phyloP scores from a whole-genome alignment of 2,113 vertebrate genomes.

The Nyctereutes procyonoides region DNA sequence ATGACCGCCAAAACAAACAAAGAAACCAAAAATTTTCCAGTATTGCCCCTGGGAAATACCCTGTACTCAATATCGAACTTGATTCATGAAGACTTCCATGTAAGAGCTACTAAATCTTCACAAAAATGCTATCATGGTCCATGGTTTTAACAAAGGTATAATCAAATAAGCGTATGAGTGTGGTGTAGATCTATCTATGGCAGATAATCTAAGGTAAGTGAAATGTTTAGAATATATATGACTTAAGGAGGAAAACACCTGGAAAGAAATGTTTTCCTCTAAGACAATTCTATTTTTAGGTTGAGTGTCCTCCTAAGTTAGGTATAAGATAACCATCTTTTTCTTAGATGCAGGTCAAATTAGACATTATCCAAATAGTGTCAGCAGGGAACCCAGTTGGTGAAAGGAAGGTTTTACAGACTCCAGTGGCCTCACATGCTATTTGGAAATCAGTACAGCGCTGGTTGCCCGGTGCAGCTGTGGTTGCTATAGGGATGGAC shows the following conservation, averaged over 20 bases:
- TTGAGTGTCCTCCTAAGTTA: neutral
- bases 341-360: slow-evolving; percentile 62
- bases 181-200: neutral
- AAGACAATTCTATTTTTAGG: slow-evolving; percentile 31
- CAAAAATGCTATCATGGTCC: neutral
- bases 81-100: neutral
- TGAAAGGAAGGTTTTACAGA: slow-evolving; percentile 62
- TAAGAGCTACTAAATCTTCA: neutral
- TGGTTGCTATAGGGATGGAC: slow-evolving; percentile 82
- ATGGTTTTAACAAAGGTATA: neutral
- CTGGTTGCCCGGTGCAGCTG: slow-evolving; percentile 78
- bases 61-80: neutral
- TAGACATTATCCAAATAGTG: slow-evolving; percentile 52
- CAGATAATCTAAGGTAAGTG: neutral
- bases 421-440: slow-evolving; percentile 74
- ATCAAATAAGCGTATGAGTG: neutral
- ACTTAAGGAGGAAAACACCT: neutral
- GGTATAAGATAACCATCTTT: slow-evolving; percentile 11
- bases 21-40: neutral
- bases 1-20: neutral
- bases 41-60: neutral
- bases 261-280: neutral
- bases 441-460: slow-evolving; percentile 78
- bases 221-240: neutral
- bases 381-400: slow-evolving; percentile 58